A percentile compares a stretch with the other conserved stretches of the same genome.
Evolutionary conservation across 2,113 vertebrate species (phyloP).

Genomic region (Rhombomys opimus): DNA sequence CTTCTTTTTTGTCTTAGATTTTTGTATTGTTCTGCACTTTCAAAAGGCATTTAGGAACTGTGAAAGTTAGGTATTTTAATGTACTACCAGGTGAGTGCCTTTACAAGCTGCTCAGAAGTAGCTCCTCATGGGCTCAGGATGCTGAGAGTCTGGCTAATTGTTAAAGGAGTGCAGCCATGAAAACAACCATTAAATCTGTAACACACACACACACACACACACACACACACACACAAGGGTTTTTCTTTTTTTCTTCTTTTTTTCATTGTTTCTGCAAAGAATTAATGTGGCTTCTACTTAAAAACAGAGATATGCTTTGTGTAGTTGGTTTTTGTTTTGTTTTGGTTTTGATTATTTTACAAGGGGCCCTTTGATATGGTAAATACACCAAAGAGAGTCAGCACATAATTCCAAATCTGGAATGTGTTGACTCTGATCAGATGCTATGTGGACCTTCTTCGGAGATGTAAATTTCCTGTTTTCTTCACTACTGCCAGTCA

Average conservation of each 20-base stretch:
- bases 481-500: constrained; percentile 25
- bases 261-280: background rate
- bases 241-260: background rate
- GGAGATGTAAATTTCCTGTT: constrained; percentile 31
- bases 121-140: background rate
- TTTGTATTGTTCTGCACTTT: constrained; percentile 57
- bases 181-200: constrained; percentile 20
- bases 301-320: background rate
- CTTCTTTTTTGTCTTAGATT: constrained; percentile 63
- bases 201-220: background rate
- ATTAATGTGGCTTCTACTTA: constrained; percentile 47
- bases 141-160: constrained; percentile 18
- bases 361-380: background rate
- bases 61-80: constrained; percentile 67
- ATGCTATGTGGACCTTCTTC: constrained; percentile 35
- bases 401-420: constrained; percentile 29
- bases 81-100: constrained; percentile 46
- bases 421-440: background rate
- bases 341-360: background rate
- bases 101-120: background rate
- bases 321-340: background rate
- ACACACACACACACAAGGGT: background rate
- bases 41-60: constrained; percentile 55
- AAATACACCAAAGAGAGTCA: constrained; percentile 5
- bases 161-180: constrained; percentile 36